Conservation (phyloP, 2,797 vertebrate genomes). For the Betta splendens region DNA sequence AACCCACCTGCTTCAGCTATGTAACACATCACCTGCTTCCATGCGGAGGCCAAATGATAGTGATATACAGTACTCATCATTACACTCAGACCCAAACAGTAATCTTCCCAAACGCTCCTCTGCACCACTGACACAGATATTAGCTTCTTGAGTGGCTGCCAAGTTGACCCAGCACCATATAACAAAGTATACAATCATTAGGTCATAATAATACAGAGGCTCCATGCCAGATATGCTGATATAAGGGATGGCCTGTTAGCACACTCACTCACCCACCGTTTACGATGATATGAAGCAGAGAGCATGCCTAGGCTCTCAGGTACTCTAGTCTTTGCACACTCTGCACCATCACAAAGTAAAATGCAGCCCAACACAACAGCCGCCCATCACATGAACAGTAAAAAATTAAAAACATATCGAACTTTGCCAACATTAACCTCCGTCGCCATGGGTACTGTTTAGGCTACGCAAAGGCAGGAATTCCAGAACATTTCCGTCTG, state of each 20-base stretch:
- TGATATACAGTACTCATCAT: constrained; percentile 38
- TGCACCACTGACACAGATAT: constrained; percentile 60
- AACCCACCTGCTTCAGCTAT: not conserved
- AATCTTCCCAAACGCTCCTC: constrained; percentile 55
- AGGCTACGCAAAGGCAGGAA: too few species aligned
- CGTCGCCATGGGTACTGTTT: too few species aligned
- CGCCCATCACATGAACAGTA: too few species aligned
- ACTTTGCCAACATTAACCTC: too few species aligned
- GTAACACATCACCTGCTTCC: constrained; percentile 11
- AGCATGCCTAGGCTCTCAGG: too few species aligned
- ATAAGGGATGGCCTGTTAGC: constrained; percentile 26
- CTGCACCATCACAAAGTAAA: too few species aligned
- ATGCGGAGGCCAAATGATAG: constrained; percentile 41
- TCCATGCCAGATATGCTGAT: constrained; percentile 44
- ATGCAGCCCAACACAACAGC: too few species aligned
- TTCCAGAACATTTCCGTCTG: too few species aligned
- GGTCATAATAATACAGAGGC: constrained; percentile 42
- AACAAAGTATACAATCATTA: constrained; percentile 60
- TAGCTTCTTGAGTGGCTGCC: constrained; percentile 45
- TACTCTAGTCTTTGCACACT: too few species aligned
- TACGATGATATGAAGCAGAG: too few species aligned
- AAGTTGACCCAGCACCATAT: constrained; percentile 52
- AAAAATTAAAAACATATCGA: too few species aligned
- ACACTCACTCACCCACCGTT: constrained; percentile 25
- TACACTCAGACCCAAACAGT: constrained; percentile 60